phyloP scores from a whole-genome alignment of 2,888 invertebrate species.

The Drosophila formosana region DNA sequence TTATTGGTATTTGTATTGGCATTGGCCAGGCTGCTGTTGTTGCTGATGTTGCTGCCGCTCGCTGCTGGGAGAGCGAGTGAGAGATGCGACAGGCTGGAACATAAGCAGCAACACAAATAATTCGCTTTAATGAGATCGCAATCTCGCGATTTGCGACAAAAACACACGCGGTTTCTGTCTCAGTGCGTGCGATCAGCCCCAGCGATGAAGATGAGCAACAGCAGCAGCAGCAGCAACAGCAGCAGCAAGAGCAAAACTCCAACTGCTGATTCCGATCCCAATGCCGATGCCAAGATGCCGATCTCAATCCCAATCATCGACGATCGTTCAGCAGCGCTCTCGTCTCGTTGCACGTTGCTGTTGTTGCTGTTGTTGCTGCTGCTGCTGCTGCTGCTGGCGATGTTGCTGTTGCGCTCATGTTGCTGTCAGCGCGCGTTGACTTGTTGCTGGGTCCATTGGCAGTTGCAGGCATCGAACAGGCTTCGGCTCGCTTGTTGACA shows the following conservation, averaged over 20 bases:
- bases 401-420: constrained; percentile 76
- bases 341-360: constrained; percentile 41
- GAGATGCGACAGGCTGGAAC: constrained; percentile 73
- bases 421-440: constrained; percentile 77
- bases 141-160: constrained; percentile 80
- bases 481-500: constrained; percentile 72
- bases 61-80: constrained; percentile 53
- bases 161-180: constrained; percentile 69
- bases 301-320: constrained; percentile 72
- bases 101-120: constrained; percentile 84
- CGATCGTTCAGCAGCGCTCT: constrained; percentile 59
- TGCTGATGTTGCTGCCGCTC: constrained; percentile 7
- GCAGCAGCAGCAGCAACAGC: constrained; percentile 18
- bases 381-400: constrained; percentile 39
- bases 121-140: constrained; percentile 84
- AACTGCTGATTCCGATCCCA: constrained; percentile 32
- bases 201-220: constrained; percentile 73
- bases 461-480: constrained; percentile 31
- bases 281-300: constrained; percentile 56
- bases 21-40: background rate
- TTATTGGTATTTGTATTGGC: constrained; percentile 13
- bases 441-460: constrained; percentile 60
- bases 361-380: constrained; percentile 34
- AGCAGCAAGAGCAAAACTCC: constrained; percentile 7
- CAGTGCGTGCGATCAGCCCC: constrained; percentile 59